phyloP scores from a whole-genome alignment of 2,797 vertebrate species.

The Anguilla pacifica region DNA sequence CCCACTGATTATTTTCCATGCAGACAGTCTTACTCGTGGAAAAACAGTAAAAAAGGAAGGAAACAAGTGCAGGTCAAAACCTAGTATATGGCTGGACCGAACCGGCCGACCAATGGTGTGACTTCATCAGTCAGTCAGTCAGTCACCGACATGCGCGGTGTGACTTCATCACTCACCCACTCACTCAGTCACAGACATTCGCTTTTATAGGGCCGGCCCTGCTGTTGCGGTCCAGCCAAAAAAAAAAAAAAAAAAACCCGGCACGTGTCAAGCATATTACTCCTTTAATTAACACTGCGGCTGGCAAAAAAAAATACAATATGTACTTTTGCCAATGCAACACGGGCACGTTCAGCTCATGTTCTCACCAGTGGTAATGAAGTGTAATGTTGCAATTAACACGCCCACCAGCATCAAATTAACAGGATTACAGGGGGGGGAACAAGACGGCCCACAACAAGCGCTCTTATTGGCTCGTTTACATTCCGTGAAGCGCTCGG shows the following conservation, averaged over 20 bases:
- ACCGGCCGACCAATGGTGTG: too few relatives aligned
- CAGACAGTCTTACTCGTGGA: neutral
- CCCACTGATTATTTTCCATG: neutral
- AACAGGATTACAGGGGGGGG: neutral
- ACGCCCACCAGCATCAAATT: neutral
- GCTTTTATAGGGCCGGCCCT: too few relatives aligned
- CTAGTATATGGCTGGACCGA: too few relatives aligned
- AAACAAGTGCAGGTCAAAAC: neutral
- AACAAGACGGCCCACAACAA: neutral
- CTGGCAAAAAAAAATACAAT: neutral
- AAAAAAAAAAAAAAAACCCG: neutral
- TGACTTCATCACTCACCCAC: too few relatives aligned
- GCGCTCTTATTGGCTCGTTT: neutral
- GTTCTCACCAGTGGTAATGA: neutral
- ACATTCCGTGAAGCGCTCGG: neutral
- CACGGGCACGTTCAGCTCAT: neutral
- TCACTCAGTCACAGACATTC: too few relatives aligned
- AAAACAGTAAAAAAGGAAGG: neutral
- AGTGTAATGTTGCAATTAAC: conserved; percentile 4
- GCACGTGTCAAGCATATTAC: neutral
- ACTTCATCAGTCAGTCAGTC: too few relatives aligned
- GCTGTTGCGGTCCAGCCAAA: too few relatives aligned
- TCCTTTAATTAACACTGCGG: neutral
- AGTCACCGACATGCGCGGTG: too few relatives aligned
- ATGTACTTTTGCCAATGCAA: neutral